Conservation (phyloP, 64 coral and sea anemone genomes). For the Dendronephthya gigantea region DNA sequence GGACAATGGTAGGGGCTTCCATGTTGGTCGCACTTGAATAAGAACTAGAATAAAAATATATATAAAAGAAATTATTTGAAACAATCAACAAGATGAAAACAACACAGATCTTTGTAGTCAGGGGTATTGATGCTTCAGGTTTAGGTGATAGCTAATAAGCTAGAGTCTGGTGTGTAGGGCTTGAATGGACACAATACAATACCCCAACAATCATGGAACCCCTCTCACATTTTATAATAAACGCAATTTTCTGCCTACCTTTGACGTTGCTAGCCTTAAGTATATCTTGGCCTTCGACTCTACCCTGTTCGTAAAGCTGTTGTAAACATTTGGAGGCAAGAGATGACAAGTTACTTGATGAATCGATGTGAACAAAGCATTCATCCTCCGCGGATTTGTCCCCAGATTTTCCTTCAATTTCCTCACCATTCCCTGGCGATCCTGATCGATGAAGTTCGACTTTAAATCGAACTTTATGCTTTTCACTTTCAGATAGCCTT, state of each 20-base stretch:
- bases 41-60: conserved; percentile 40
- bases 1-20: conserved; percentile 71
- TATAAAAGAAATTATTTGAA: background rate
- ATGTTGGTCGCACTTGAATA: conserved; percentile 74
- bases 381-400: background rate
- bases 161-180: no score
- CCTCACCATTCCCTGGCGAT: background rate
- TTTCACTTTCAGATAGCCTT: background rate
- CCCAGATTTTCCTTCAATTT: background rate
- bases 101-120: background rate
- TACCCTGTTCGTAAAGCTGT: background rate
- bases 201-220: no score
- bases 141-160: no score
- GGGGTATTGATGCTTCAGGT: background rate
- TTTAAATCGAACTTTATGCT: background rate
- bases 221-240: no score
- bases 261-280: background rate
- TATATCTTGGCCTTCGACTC: background rate
- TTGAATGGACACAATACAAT: no score
- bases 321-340: background rate
- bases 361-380: background rate
- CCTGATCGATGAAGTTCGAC: background rate
- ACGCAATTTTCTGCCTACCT: background rate
- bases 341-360: background rate
- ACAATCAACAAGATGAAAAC: background rate